A percentile compares a stretch with the other conserved stretches of the same genome.
Evolutionary conservation across 1,140 invertebrate species (phyloP).

Genomic region (Pogonomyrmex barbatus): DNA sequence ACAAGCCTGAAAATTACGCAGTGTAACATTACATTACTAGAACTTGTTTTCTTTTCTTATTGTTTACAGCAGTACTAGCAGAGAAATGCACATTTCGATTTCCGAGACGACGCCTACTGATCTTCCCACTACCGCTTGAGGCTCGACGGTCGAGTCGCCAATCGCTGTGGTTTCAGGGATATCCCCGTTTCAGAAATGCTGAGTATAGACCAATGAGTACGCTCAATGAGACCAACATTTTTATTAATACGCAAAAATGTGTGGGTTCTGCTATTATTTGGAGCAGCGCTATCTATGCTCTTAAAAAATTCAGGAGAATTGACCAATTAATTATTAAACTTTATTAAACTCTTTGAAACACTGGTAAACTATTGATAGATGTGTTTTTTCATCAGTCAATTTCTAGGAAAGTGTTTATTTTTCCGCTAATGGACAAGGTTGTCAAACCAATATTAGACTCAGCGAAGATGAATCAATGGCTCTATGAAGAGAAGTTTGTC

Average conservation of each 20-base stretch:
- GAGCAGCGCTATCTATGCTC: conserved; percentile 55
- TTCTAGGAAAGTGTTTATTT: conserved; percentile 29
- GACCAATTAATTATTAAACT: neutral
- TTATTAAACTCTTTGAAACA: neutral
- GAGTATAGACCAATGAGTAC: neutral
- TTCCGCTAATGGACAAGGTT: conserved; percentile 7
- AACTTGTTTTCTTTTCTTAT: too few relatives aligned
- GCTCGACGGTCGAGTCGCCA: too few relatives aligned
- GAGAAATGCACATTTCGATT: neutral
- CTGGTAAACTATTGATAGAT: conserved; percentile 15
- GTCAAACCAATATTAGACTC: conserved; percentile 30
- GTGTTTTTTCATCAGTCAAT: conserved; percentile 31
- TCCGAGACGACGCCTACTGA: too few relatives aligned
- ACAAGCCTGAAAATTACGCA: too few relatives aligned
- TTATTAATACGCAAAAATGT: neutral
- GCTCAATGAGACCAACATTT: neutral
- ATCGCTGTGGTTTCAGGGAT: too few relatives aligned
- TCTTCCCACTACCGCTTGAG: too few relatives aligned
- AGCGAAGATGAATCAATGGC: neutral
- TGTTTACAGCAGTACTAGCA: neutral
- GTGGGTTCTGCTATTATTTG: neutral
- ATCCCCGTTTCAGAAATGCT: too few relatives aligned
- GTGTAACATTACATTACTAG: too few relatives aligned
- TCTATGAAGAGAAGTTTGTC: conserved; percentile 20
- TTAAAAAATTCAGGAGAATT: conserved; percentile 24